Evolutionary conservation across 2,797 vertebrate species (phyloP).

Genomic region (Pyrrhura leucotis): DNA sequence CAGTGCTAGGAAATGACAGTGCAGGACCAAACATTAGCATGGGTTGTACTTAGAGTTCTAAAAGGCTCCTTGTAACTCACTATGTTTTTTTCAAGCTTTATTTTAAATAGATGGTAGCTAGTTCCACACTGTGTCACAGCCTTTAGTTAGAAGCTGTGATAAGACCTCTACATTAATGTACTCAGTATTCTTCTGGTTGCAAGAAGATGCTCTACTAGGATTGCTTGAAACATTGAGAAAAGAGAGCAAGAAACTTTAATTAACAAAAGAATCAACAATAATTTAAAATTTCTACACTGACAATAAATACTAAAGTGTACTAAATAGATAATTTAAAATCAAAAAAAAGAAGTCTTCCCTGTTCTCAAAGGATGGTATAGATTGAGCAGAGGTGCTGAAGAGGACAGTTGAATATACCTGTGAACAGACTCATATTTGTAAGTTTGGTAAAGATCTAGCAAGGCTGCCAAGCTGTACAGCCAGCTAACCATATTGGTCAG

Average conservation of each 20-base stretch:
- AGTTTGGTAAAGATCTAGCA: background rate
- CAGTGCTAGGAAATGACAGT: background rate
- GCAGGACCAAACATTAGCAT: rapidly evolving
- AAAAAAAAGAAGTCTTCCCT: background rate
- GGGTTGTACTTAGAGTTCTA: background rate
- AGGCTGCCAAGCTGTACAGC: background rate
- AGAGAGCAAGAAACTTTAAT: background rate
- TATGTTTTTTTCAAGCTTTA: background rate
- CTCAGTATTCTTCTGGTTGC: background rate
- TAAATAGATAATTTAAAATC: background rate
- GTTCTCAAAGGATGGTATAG: background rate
- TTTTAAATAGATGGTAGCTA: background rate
- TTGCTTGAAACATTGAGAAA: background rate
- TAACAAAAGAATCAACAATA: background rate
- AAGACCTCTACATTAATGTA: background rate
- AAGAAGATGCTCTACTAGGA: background rate
- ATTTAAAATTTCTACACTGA: background rate
- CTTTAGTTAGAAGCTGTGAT: background rate
- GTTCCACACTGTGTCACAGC: background rate
- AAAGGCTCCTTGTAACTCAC: background rate
- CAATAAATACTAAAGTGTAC: background rate
- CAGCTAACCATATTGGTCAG: background rate
- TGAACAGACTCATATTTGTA: background rate
- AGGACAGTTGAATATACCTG: background rate
- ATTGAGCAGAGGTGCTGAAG: background rate